Base-by-base conservation (phyloP, 1,140 invertebrate genomes). In the Aleiodes sp. region DNA sequence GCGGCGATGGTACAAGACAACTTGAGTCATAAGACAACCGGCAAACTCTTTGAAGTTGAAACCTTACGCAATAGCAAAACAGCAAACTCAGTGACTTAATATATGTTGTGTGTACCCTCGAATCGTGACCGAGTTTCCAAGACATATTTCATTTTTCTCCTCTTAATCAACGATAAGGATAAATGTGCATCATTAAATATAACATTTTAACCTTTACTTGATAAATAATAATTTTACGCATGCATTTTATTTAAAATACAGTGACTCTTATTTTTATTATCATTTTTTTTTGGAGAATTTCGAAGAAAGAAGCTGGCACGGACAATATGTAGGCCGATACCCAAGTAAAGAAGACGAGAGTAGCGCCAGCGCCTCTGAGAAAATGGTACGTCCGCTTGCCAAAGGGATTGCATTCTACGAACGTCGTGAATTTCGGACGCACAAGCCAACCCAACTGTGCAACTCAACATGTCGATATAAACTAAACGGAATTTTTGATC, bases 371-470 rank as follows among this genome's bases (percentile, higher is more conserved):
- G 77, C 60, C 78, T 81, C 79, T 74, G 65, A 74, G 78, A 80
- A 81, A 62, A 72, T 65, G 68, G 28, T 60, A 14, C 21, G 60
- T 60, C 21, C 35, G 66, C 29, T 67, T 81, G 78, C 80, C 78
- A 81, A 80, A 73, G 75, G 71, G 76, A 78, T 79, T 77, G 69
- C 64, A 75, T 81, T 81, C 78, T 80, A 43, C 80, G 78, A 80
- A 81, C 65, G 64, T 28, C 46, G 31, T 28, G 52, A 37, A 21
- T 64, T 60, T 60, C 29, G 29, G 33, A 63, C 70, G 62, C 60
- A 69, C 41, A 72, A 19, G 8, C 9, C n/a, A 10, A 59, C 28
- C 14, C 26, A n/a, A 31, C 14, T 1, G 24, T 6, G 9, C 10
- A 59, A 29, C 10, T 59, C n/a, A 59, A 12, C n/a, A 33, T 16